phyloP scores from a whole-genome alignment of 2,888 invertebrate genomes.

The Anoncus sp. region DNA sequence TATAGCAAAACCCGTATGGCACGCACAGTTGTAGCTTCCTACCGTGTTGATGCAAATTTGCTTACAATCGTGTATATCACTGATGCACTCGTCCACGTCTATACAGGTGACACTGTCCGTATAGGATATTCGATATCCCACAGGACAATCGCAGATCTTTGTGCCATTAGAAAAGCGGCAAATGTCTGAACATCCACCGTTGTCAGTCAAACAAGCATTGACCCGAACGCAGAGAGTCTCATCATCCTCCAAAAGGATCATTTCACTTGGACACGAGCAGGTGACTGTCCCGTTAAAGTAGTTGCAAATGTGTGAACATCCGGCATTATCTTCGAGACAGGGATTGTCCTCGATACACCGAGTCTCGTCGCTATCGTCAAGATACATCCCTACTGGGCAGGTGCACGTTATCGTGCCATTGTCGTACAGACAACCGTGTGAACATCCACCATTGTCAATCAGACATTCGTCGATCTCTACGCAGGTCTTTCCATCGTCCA shows the following conservation, averaged over 20 bases:
- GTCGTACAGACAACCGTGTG: slow-evolving; percentile 84
- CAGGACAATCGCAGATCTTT: slow-evolving; percentile 84
- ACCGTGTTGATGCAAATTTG: slow-evolving; percentile 87
- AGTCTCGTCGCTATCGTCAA: slow-evolving; percentile 74
- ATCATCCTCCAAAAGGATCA: slow-evolving; percentile 74
- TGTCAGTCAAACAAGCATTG: slow-evolving; percentile 83
- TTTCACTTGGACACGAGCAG: slow-evolving; percentile 83
- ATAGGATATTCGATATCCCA: slow-evolving; percentile 83
- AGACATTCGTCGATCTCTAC: slow-evolving; percentile 85
- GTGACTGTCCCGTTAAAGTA: slow-evolving; percentile 83
- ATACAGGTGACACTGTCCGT: slow-evolving; percentile 86
- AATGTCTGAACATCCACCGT: slow-evolving; percentile 84
- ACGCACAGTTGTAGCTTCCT: slow-evolving; percentile 85
- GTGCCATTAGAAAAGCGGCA: slow-evolving; percentile 77
- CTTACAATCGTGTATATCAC: slow-evolving; percentile 87
- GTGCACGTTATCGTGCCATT: slow-evolving; percentile 84
- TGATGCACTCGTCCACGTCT: slow-evolving; percentile 86
- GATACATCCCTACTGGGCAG: slow-evolving; percentile 81
- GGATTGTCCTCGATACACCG: slow-evolving; percentile 83
- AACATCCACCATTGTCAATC: slow-evolving; percentile 84
- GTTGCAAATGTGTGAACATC: slow-evolving; percentile 85
- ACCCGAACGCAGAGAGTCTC: slow-evolving; percentile 82
- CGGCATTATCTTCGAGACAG: slow-evolving; percentile 83
- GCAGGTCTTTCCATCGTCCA: slow-evolving; percentile 79
- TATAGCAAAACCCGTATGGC: slow-evolving; percentile 84